Evolutionary conservation across 92 coral and sea anemone genomes (phyloP).

Genomic region (Hydrozoanthus gracilis): DNA sequence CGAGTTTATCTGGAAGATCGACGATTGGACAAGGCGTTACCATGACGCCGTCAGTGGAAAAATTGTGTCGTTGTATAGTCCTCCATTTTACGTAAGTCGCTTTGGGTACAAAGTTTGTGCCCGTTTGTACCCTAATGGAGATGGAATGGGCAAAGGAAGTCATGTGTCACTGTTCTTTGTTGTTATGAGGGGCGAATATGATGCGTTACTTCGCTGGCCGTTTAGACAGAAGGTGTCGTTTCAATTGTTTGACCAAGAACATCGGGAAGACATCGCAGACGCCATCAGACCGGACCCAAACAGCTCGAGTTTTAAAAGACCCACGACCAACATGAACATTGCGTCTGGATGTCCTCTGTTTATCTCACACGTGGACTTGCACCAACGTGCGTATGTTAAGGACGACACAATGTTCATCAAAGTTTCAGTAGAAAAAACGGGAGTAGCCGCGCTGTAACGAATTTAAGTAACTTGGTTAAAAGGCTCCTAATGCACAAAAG

Average conservation of each 20-base stretch:
- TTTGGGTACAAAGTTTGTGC: constrained; percentile 65
- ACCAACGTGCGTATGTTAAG: constrained; percentile 61
- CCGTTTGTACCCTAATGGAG: too few relatives aligned
- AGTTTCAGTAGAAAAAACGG: constrained; percentile 65
- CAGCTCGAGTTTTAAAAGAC: constrained; percentile 16
- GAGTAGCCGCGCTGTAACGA: constrained; percentile 18
- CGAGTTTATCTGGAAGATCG: constrained; percentile 81
- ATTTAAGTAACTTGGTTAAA: too few relatives aligned
- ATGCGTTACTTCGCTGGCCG: constrained; percentile 35
- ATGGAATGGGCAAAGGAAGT: constrained; percentile 77
- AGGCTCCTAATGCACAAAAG: too few relatives aligned
- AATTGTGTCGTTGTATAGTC: constrained; percentile 78
- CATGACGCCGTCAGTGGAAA: constrained; percentile 78
- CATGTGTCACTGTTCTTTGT: constrained; percentile 71
- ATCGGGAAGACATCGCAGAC: constrained; percentile 65
- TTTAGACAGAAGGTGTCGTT: constrained; percentile 11
- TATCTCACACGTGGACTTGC: constrained; percentile 57
- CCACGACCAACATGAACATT: constrained; percentile 70
- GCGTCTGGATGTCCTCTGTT: too few relatives aligned
- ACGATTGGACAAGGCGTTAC: constrained; percentile 64
- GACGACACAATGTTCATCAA: constrained; percentile 75
- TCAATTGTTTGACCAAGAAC: constrained; percentile 77
- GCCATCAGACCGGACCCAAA: constrained; percentile 42
- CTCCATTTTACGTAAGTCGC: constrained; percentile 87
- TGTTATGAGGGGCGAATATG: constrained; percentile 67